A percentile compares a stretch with the other conserved stretches of the same genome.
Conservation (phyloP, 2,888 invertebrate genomes). For the Rhorus exstirpatorius region DNA sequence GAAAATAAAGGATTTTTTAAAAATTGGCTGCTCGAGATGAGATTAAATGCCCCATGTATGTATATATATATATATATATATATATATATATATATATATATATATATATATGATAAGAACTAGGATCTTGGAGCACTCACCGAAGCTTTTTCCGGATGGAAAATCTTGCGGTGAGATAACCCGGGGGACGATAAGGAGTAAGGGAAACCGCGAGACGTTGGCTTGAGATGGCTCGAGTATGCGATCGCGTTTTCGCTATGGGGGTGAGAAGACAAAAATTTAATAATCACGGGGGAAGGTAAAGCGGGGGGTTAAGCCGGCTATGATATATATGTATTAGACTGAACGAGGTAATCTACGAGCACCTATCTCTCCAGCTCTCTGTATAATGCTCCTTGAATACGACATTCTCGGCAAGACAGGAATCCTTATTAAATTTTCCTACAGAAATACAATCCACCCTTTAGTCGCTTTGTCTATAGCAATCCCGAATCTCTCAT, state of each 20-base stretch:
- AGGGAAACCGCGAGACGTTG: constrained; percentile 23
- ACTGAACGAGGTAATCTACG: constrained; percentile 48
- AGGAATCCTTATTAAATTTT: constrained; percentile 68
- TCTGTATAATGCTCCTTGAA: constrained; percentile 57
- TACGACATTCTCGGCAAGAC: constrained; percentile 54
- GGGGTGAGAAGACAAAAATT: constrained; percentile 59
- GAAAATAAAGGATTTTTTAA: too few relatives aligned
- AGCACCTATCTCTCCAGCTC: constrained; percentile 48
- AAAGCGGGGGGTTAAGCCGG: not conserved
- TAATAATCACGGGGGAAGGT: constrained; percentile 66
- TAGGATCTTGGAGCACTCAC: not conserved
- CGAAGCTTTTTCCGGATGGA: constrained; percentile 39
- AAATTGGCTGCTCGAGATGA: too few relatives aligned
- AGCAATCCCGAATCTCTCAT: constrained; percentile 36
- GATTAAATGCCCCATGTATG: too few relatives aligned
- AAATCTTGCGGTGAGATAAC: constrained; percentile 62
- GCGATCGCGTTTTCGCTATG: constrained; percentile 14
- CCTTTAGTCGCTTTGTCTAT: constrained; percentile 43
- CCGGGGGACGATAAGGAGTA: constrained; percentile 28
- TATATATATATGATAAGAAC: too few relatives aligned
- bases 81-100: too few relatives aligned
- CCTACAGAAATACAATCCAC: constrained; percentile 42
- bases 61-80: too few relatives aligned
- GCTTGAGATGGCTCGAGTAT: constrained; percentile 1
- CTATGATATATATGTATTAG: constrained; percentile 14